Percentiles rank a stretch among this genome's conserved stretches.
Conservation (phyloP, 2,888 invertebrate species). For the Hyalella azteca region DNA sequence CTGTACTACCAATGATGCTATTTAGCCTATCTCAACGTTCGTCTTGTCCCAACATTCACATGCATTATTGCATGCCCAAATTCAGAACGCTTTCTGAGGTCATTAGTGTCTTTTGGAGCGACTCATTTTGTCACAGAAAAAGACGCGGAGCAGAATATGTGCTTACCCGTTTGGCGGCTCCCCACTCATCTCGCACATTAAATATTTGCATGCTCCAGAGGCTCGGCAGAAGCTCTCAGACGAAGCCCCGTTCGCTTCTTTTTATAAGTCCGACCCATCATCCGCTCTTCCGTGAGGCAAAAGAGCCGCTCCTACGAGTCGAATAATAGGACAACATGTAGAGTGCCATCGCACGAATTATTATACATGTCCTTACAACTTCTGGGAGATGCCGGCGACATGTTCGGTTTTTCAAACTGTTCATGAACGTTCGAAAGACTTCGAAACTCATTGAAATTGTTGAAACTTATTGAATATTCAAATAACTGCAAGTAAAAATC, state of each 20-base stretch:
- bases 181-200: slow-evolving; percentile 24
- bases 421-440: too few relatives aligned
- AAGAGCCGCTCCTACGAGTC: background rate
- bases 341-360: background rate
- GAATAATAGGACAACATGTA: slow-evolving; percentile 15
- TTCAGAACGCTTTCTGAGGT: too few relatives aligned
- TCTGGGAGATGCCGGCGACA: too few relatives aligned
- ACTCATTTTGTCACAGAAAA: background rate
- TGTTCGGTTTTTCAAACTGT: too few relatives aligned
- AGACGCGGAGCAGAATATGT: background rate
- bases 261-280: slow-evolving; percentile 29
- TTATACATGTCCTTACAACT: too few relatives aligned
- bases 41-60: too few relatives aligned
- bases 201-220: slow-evolving; percentile 36
- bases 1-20: too few relatives aligned
- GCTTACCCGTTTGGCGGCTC: background rate
- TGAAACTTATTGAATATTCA: too few relatives aligned
- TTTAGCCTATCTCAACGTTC: too few relatives aligned
- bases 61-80: too few relatives aligned
- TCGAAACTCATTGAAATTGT: too few relatives aligned
- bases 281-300: slow-evolving; percentile 24
- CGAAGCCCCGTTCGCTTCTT: slow-evolving; percentile 20
- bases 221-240: slow-evolving; percentile 15
- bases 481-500: too few relatives aligned
- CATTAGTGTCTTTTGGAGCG: background rate